Conservation (phyloP, 2,888 invertebrate genomes). For the Patella pellucida region DNA sequence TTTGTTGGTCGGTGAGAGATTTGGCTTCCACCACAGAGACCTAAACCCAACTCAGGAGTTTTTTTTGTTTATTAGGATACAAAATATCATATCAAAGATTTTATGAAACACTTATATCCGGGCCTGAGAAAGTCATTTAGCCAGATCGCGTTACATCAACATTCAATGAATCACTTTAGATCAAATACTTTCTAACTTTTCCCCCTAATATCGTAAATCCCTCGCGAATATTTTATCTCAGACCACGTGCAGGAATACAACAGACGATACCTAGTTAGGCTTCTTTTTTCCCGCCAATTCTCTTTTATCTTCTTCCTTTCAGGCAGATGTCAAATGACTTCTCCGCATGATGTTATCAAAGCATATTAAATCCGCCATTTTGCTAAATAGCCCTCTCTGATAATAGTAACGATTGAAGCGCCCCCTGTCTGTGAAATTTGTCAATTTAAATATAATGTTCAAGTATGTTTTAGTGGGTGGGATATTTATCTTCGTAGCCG, state of each 20-base stretch:
- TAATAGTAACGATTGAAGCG: background rate
- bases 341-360: background rate
- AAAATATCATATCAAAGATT: conserved; percentile 9
- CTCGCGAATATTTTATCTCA: background rate
- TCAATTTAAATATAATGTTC: background rate
- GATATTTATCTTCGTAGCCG: no score
- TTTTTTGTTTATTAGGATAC: background rate
- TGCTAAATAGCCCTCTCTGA: conserved; percentile 1
- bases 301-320: background rate
- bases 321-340: background rate
- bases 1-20: background rate
- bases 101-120: conserved; percentile 1
- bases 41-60: background rate
- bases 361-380: background rate
- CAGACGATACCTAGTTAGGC: conserved; percentile 10
- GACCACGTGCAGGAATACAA: conserved; percentile 1
- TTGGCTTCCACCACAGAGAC: no score
- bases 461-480: no score
- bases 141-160: background rate
- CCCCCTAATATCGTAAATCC: background rate
- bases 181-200: background rate
- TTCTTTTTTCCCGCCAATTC: conserved; percentile 6
- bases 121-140: background rate
- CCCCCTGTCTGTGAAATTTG: background rate
- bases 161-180: background rate